phyloP scores from a whole-genome alignment of 2,113 vertebrate species.

The Xenopus tropicalis region UCB_Xtro_10.0 CM004443.2:148985001-148985500 shows the following conservation, averaged over 20 bases:
- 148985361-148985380: background rate
- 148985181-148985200: constrained; percentile 45
- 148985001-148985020: constrained; percentile 36
- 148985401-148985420: no score
- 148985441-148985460: no score
- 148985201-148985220: constrained; percentile 47
- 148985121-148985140: constrained; percentile 39
- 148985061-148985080: constrained; percentile 51
- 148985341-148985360: background rate
- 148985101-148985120: constrained; percentile 12
- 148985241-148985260: constrained; percentile 36
- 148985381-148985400: no score
- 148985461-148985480: no score
- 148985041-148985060: constrained; percentile 50
- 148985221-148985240: constrained; percentile 54
- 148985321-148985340: background rate
- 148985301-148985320: constrained; percentile 15
- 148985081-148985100: constrained; percentile 54
- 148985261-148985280: constrained; percentile 34
- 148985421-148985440: no score
- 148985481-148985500: no score
- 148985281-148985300: constrained; percentile 8
- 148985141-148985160: constrained; percentile 45
- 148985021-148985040: constrained; percentile 35
- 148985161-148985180: constrained; percentile 55